Evolutionary conservation across 2,888 invertebrate genomes (phyloP).

Genomic region (Dasysyrphus tricinctus): DNA sequence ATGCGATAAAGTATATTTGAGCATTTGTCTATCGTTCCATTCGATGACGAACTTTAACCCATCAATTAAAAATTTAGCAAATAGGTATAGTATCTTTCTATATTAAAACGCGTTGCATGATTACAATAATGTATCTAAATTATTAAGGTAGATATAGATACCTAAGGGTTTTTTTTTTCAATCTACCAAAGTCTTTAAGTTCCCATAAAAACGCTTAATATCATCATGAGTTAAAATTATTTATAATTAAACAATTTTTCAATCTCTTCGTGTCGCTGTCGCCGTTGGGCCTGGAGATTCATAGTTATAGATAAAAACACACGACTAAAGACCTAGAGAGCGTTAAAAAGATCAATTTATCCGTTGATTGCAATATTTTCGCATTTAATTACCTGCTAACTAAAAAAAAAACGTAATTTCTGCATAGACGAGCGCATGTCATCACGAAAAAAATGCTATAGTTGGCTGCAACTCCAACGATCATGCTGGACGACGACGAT

Average conservation of each 20-base stretch:
- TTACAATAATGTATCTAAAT: background rate
- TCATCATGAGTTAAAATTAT: background rate
- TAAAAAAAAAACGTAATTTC: constrained; percentile 39
- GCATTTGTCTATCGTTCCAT: too few species aligned
- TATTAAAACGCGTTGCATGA: too few species aligned
- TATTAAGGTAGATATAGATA: too few species aligned
- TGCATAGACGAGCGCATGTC: constrained; percentile 60
- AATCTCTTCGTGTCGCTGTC: background rate
- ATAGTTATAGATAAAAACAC: constrained; percentile 15
- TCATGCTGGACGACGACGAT: background rate
- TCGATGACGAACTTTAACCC: too few species aligned
- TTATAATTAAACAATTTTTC: constrained; percentile 33
- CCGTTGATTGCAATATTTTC: constrained; percentile 66
- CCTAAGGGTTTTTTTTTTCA: background rate
- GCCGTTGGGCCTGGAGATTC: constrained; percentile 32
- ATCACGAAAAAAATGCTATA: constrained; percentile 58
- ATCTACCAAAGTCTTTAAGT: background rate
- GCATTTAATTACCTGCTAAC: constrained; percentile 68
- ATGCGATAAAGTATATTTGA: too few species aligned
- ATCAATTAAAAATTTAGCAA: too few species aligned
- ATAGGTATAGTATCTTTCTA: too few species aligned
- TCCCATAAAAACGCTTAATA: background rate
- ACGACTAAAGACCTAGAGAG: constrained; percentile 1
- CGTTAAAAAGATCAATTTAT: constrained; percentile 65
- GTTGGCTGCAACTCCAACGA: background rate